Conservation (phyloP, 2,797 vertebrate genomes). For the Chelon auratus region DNA sequence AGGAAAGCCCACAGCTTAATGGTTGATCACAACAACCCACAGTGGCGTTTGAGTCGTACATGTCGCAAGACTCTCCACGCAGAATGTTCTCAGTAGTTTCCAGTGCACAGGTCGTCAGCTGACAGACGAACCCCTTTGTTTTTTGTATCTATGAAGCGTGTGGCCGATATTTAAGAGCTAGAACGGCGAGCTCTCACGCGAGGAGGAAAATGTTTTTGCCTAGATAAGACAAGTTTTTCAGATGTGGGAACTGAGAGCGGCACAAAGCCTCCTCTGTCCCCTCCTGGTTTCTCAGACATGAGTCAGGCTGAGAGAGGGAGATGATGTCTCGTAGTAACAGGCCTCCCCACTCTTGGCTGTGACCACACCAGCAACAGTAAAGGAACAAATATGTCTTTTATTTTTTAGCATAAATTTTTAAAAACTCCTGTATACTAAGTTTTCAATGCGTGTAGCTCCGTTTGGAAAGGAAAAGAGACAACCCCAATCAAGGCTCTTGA, state of each 20-base stretch:
- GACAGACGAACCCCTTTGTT: neutral
- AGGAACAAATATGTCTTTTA: slow-evolving; percentile 14
- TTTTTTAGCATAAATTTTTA: neutral
- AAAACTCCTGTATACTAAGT: neutral
- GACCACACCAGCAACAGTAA: slow-evolving; percentile 45
- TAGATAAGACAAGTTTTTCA: slow-evolving; percentile 60
- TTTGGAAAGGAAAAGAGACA: neutral
- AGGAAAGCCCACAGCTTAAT: slow-evolving; percentile 35
- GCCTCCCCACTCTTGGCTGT: slow-evolving; percentile 37
- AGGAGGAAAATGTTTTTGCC: slow-evolving; percentile 40
- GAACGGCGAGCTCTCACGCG: slow-evolving; percentile 7
- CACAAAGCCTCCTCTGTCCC: slow-evolving; percentile 74
- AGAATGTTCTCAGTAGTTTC: neutral
- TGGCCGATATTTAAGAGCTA: neutral
- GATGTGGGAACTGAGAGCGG: slow-evolving; percentile 47
- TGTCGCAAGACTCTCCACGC: neutral
- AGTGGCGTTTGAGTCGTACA: slow-evolving; percentile 11
- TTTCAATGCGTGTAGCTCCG: neutral
- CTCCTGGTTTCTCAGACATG: slow-evolving; percentile 70
- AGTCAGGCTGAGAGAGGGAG: slow-evolving; percentile 66
- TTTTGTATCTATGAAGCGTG: neutral
- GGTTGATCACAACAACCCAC: slow-evolving; percentile 17
- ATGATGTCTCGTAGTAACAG: slow-evolving; percentile 60
- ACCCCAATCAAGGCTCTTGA: neutral
- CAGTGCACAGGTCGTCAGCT: neutral